Evolutionary conservation across 2,888 invertebrate genomes (phyloP), one percentile per base, ranked within the genome.

Genomic region (Athalia rosae): DNA sequence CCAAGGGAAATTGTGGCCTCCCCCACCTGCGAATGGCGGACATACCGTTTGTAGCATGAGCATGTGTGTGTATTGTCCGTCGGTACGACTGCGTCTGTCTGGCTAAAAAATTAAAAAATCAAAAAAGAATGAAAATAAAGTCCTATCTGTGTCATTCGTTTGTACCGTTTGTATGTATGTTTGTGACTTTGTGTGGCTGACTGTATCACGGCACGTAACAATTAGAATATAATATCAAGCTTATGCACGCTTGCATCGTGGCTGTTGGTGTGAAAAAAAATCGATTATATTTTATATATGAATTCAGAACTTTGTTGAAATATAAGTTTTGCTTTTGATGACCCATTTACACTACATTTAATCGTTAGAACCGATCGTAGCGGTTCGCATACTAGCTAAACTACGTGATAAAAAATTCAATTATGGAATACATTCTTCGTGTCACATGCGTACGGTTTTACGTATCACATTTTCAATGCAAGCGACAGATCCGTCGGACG

Each of bases 41-140:
- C 80, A 77, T 79, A 67, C 69, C 82, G 84, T 86, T 85, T 84
- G 85, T 86, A 83, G 87, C 87, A 86, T 87, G 87, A 82, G 85
- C 86, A 87, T 87, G 86, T 79, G 81, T 79, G 81, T 85, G 84
- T 86, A 80, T 86, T 81, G 84, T 86, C 81, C 81, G 80, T 84
- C 76, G 62, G 67, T 76, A 73, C 53, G 74, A 77, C 71, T 79
- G 63, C 28, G 78, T 79, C 61, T 78, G 67, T 76, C 71, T 71
- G 59, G 59, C 78, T 56, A 53, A 66, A 13, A 48, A 61, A 28
- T 28, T 28, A 2, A 28, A 28, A 28, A 28, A 28, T 28, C 28
- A 28, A 28, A 28, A 28, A 28, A 28, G 28, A 28, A 28, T 28
- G 28, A 28, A 28, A 28, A 28, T 1, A 28, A 28, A 28, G 28